These are phyloP conservation scores for Beroe forskalii DNA, from an alignment of 37 sponge, comb jelly and placozoan genomes.

Conservation along the genomic window DNA sequence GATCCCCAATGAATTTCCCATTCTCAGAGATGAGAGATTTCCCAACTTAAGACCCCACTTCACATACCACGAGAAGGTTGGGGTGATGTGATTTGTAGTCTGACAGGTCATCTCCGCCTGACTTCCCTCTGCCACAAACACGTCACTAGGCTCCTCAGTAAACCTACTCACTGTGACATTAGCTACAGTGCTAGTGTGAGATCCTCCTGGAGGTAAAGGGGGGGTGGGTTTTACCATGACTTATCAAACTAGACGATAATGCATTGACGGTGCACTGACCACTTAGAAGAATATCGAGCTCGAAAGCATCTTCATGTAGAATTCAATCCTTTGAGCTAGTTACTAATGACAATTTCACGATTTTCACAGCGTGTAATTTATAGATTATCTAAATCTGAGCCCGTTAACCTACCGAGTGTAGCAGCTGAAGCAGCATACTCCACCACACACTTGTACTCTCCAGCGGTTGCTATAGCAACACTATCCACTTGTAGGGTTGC, in stretches of 20 bases:
- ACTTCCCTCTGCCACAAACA: slow-evolving; percentile 5
- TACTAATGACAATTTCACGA: too few species aligned
- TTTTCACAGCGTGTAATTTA: too few species aligned
- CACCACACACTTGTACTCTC: slow-evolving; percentile 45
- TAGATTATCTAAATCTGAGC: too few species aligned
- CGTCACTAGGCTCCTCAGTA: background rate
- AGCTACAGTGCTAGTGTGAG: background rate
- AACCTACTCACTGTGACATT: slow-evolving; percentile 24
- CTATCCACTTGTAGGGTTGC: background rate
- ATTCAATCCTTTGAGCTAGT: too few species aligned
- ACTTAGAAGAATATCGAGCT: too few species aligned
- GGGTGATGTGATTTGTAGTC: background rate
- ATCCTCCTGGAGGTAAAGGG: slow-evolving; percentile 6
- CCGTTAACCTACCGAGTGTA: background rate
- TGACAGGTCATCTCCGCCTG: slow-evolving; percentile 35
- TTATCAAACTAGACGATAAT: background rate
- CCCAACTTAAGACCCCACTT: too few species aligned
- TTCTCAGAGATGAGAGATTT: too few species aligned
- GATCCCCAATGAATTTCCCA: too few species aligned
- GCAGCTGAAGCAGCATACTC: background rate
- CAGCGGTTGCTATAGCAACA: background rate
- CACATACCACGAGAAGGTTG: slow-evolving; percentile 41
- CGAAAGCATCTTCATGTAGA: too few species aligned
- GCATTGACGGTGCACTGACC: too few species aligned
- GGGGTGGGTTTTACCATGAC: background rate